Evolutionary conservation across 2,888 invertebrate genomes (phyloP), one percentile per base, ranked within the genome.

Genomic region (Vandiemenella viatica): DNA sequence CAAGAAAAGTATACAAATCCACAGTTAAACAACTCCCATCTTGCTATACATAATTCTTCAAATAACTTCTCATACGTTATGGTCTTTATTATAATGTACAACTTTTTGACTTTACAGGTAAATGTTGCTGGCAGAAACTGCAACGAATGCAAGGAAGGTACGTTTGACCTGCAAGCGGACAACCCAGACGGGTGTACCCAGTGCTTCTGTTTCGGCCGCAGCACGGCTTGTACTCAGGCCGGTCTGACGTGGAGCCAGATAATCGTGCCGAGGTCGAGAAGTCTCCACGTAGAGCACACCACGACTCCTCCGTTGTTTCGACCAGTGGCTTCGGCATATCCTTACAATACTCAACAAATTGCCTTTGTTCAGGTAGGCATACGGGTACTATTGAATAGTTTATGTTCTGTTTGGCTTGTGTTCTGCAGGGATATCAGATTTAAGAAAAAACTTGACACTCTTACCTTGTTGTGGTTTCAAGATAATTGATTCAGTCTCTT

Each of bases 201-300:
- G 51, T 98, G 97, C 66, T 97, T 93, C 73, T 98, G 97, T 69
- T 98, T 96, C 67, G 89, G 86, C 0, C 75, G 91, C 59, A 83
- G 85, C 44, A 72, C 78, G 4, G 74, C 74, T 47, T 97, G 96
- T 65, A 70, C 74, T 26, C 88, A 91, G 65, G 85, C 90, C 1
- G 75, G 77, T 20, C 78, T 86, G 52, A 79, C 84, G 1, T 88
- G 95, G 79, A 84, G 83, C 8, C 83, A 87, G 63, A 76, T 86
- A 37, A 75, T 80, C 59, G 72, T 77, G 52, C 68, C 74, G 48
- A 48, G 19, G 32, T n/a, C 46, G 13, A 37, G 73, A 37, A 56
- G 57, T 7, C 55, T 63, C 5, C 48, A 51, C 18, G 56, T 63
- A 18, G 57, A 58, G 21, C 62, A 62, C 50, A 61, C 61, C 49